Evolutionary conservation across 2,888 invertebrate genomes (phyloP).

Genomic region (Byasa hedistus): DNA sequence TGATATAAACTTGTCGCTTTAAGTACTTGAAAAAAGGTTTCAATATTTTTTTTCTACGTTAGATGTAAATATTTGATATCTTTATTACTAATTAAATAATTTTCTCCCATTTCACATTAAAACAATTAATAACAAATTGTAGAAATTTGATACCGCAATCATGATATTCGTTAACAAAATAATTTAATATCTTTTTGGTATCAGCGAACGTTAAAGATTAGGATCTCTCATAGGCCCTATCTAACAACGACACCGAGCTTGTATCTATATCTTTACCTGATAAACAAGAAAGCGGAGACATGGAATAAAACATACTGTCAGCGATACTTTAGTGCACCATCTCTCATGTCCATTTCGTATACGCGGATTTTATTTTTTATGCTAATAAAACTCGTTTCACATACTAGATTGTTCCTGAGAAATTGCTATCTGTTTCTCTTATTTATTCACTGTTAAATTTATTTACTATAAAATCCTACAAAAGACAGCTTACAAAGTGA

Average conservation of each 20-base stretch:
- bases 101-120: too few relatives aligned
- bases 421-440: conserved; percentile 8
- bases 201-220: conserved; percentile 24
- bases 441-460: conserved; percentile 6
- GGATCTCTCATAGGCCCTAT: conserved; percentile 26
- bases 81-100: too few relatives aligned
- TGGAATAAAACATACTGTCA: conserved; percentile 29
- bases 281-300: conserved; percentile 29
- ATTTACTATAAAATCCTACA: neutral
- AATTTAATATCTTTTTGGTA: conserved; percentile 25
- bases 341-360: conserved; percentile 22
- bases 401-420: conserved; percentile 13
- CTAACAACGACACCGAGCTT: conserved; percentile 26
- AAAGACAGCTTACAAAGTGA: neutral
- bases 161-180: conserved; percentile 1
- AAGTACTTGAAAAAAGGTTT: neutral
- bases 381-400: conserved; percentile 28
- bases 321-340: conserved; percentile 26
- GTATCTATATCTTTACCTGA: conserved; percentile 26
- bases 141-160: neutral
- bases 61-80: too few relatives aligned
- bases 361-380: conserved; percentile 28
- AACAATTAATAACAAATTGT: too few relatives aligned
- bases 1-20: conserved; percentile 2
- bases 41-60: too few relatives aligned